Conservation (phyloP, 2,797 vertebrate genomes). For the Thunnus albacares region DNA sequence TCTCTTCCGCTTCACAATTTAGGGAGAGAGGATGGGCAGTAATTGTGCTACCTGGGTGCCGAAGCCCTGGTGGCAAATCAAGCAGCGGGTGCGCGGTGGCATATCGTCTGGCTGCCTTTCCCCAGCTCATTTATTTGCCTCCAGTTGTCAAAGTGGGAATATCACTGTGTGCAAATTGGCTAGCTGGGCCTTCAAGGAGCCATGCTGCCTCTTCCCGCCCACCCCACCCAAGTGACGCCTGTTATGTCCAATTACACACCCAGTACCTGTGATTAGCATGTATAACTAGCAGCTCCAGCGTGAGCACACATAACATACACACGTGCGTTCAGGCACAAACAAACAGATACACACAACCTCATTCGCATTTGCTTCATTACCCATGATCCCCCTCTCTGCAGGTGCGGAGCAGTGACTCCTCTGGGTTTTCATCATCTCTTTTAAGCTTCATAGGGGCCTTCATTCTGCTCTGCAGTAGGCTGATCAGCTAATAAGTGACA, state of each 20-base stretch:
- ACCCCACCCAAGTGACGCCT: slow-evolving; percentile 76
- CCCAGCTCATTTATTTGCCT: slow-evolving; percentile 86
- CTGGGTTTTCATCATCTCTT: slow-evolving; percentile 61
- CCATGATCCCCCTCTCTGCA: slow-evolving; percentile 34
- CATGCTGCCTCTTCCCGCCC: slow-evolving; percentile 60
- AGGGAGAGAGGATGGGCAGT: slow-evolving; percentile 80
- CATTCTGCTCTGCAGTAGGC: slow-evolving; percentile 39
- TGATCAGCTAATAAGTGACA: slow-evolving; percentile 50
- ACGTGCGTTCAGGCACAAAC: slow-evolving; percentile 35
- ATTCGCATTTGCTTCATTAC: slow-evolving; percentile 68
- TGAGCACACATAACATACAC: slow-evolving; percentile 34
- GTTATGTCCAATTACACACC: slow-evolving; percentile 87
- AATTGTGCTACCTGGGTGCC: slow-evolving; percentile 86
- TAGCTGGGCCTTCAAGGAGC: slow-evolving; percentile 79
- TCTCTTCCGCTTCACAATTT: slow-evolving; percentile 91
- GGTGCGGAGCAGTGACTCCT: slow-evolving; percentile 47
- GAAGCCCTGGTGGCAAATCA: slow-evolving; percentile 83
- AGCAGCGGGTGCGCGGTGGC: slow-evolving; percentile 76
- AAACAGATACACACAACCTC: slow-evolving; percentile 37
- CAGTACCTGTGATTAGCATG: slow-evolving; percentile 76
- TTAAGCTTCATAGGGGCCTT: slow-evolving; percentile 48
- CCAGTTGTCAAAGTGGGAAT: slow-evolving; percentile 85
- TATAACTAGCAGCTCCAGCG: slow-evolving; percentile 69
- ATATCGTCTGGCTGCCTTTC: slow-evolving; percentile 78
- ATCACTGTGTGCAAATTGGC: slow-evolving; percentile 84